A percentile compares a stretch with the other conserved stretches of the same genome.
phyloP scores from a whole-genome alignment of 2,888 invertebrate genomes.

The Tinea semifulvella region DNA sequence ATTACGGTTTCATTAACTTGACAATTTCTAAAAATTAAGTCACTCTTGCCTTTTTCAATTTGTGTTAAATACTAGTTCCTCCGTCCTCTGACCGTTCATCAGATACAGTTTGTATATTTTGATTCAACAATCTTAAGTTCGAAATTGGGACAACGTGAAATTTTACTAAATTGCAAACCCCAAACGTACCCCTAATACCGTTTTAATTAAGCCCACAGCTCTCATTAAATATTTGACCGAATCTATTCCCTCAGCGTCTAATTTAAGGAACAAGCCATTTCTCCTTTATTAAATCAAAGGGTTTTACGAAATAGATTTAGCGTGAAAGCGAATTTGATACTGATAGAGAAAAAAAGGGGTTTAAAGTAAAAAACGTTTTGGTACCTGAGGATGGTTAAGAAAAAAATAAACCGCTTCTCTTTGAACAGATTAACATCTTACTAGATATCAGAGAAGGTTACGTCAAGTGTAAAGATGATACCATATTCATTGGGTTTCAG shows the following conservation, averaged over 20 bases:
- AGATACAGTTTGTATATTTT: too few relatives aligned
- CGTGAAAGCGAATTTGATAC: constrained; percentile 50
- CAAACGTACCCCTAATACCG: background rate
- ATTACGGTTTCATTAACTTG: too few relatives aligned
- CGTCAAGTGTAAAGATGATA: constrained; percentile 11
- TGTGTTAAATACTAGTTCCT: too few relatives aligned
- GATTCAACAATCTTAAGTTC: too few relatives aligned
- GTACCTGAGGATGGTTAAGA: background rate
- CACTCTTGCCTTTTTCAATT: too few relatives aligned
- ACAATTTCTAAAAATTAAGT: too few relatives aligned
- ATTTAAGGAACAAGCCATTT: constrained; percentile 28
- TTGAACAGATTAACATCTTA: constrained; percentile 13
- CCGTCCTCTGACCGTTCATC: too few relatives aligned
- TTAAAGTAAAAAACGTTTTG: background rate
- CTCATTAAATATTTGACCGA: constrained; percentile 6
- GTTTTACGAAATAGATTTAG: constrained; percentile 36
- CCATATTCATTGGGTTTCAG: constrained; percentile 7
- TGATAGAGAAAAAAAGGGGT: constrained; percentile 19
- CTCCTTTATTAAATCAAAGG: constrained; percentile 38
- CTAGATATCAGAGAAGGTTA: constrained; percentile 8
- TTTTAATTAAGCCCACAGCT: background rate
- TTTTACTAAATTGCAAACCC: background rate
- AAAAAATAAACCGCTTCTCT: constrained; percentile 5
- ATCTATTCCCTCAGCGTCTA: background rate
- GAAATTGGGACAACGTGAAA: too few relatives aligned